phyloP scores from a whole-genome alignment of 1,140 invertebrate genomes.

The Nasonia giraulti region DNA sequence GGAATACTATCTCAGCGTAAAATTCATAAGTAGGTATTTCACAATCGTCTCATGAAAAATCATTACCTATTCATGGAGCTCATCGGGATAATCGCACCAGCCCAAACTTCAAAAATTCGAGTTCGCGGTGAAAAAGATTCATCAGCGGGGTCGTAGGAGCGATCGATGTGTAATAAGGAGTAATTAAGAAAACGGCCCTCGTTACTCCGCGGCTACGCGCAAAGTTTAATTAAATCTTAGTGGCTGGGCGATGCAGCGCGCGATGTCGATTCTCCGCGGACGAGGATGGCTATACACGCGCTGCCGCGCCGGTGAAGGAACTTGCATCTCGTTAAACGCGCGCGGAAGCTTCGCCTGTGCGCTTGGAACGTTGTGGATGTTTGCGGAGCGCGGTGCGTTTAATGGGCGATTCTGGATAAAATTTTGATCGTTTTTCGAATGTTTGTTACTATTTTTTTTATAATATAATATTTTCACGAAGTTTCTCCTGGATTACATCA shows the following conservation, averaged over 20 bases:
- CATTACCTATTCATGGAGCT: too few relatives aligned
- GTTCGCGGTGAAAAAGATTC: not conserved
- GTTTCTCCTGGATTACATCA: too few relatives aligned
- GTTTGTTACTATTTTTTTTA: too few relatives aligned
- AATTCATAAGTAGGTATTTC: too few relatives aligned
- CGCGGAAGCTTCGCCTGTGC: not conserved
- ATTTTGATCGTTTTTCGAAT: not conserved
- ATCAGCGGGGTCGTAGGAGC: not conserved
- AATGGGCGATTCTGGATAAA: not conserved
- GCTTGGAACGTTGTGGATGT: not conserved
- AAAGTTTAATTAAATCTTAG: slow-evolving; percentile 46
- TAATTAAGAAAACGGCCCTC: slow-evolving; percentile 33
- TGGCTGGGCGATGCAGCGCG: not conserved
- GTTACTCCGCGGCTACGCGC: not conserved
- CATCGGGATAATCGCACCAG: too few relatives aligned
- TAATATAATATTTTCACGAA: too few relatives aligned
- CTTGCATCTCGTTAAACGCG: slow-evolving; percentile 28
- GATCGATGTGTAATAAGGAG: slow-evolving; percentile 29
- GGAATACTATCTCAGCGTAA: too few relatives aligned
- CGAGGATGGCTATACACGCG: not conserved
- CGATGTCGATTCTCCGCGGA: slow-evolving; percentile 7
- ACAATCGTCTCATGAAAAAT: too few relatives aligned
- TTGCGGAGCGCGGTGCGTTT: not conserved
- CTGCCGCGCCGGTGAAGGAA: not conserved
- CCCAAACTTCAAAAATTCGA: not conserved